Conservation (phyloP, 2,113 vertebrate species). For the Mola mola region DNA sequence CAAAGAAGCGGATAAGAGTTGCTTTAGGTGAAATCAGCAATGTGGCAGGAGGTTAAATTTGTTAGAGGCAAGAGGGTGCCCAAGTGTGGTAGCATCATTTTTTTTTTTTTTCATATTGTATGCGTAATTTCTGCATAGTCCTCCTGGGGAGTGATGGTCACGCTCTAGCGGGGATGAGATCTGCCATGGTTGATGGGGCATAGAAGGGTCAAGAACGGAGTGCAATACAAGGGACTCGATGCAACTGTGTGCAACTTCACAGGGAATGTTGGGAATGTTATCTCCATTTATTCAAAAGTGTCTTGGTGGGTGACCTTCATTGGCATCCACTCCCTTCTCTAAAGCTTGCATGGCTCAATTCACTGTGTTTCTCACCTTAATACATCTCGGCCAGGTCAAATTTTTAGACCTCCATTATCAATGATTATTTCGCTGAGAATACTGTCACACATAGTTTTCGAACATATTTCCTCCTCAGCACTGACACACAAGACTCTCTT, state of each 20-base stretch:
- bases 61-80: slow-evolving; percentile 5
- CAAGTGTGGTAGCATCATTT: slow-evolving; percentile 17
- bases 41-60: slow-evolving; percentile 12
- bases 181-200: slow-evolving; percentile 14
- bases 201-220: slow-evolving; percentile 31
- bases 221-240: slow-evolving; percentile 27
- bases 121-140: slow-evolving; percentile 24
- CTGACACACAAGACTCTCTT: slow-evolving; percentile 21
- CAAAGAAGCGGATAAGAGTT: slow-evolving; percentile 32
- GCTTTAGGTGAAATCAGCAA: slow-evolving; percentile 44
- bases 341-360: slow-evolving; percentile 16
- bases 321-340: slow-evolving; percentile 34
- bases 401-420: slow-evolving; percentile 57
- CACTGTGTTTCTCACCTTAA: slow-evolving; percentile 42
- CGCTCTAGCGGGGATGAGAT: slow-evolving; percentile 12
- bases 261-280: slow-evolving; percentile 56
- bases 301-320: slow-evolving; percentile 59
- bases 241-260: slow-evolving; percentile 57
- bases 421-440: slow-evolving; percentile 53
- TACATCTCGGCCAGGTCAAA: slow-evolving; percentile 35
- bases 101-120: slow-evolving; percentile 13
- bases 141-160: slow-evolving; percentile 7
- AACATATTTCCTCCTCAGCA: slow-evolving; percentile 32
- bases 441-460: slow-evolving; percentile 41
- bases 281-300: slow-evolving; percentile 58